Evolutionary conservation across 2,113 vertebrate species (phyloP), one percentile per base, ranked within the genome.

Genomic region (Heloderma charlesbogerti): DNA sequence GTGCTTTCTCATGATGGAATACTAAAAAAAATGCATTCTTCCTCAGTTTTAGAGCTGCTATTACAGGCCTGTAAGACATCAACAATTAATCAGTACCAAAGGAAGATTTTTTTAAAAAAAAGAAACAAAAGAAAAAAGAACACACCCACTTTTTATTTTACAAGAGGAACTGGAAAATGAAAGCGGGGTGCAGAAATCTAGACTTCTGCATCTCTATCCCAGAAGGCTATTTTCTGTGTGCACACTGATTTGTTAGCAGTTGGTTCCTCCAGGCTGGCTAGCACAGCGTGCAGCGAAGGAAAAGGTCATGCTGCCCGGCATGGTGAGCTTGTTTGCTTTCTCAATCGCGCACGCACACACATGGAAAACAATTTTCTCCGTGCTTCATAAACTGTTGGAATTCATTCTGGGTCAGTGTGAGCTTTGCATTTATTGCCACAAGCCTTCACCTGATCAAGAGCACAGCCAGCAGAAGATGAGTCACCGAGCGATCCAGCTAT

Each of bases 341-440:
- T 43, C 72, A 66, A 13, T 12, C 6, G 1, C 18, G 43, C 45
- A 31, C 67, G 37, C 6, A 1, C 1, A 4, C 40, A 4, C n/a
- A 66, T 15, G 45, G 1, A 34, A 29, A 40, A 37, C 22, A 81
- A 37, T 88, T 51, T 81, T 51, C 15, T 92, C 60, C 81, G 77
- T 5, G 88, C 82, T 92, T 90, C 87, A 88, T 89, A 90, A 94
- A 25, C 94, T 94, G 91, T 92, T 93, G 95, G 95, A 95, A 78
- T 6, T 34, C 87, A 94, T 90, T 95, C 92, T 4, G 5, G 95
- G 93, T 95, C 94, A 96, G 69, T 4, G 34, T 93, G 88, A 93
- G 91, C 95, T 95, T 91, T 93, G 95, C 87, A 95, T 91, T 93
- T 87, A 91, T 79, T 89, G 80, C 37, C 60, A 92, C 90, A 74